Evolutionary conservation across 1,140 invertebrate genomes (phyloP).

Genomic region (Listronotus bonariensis): DNA sequence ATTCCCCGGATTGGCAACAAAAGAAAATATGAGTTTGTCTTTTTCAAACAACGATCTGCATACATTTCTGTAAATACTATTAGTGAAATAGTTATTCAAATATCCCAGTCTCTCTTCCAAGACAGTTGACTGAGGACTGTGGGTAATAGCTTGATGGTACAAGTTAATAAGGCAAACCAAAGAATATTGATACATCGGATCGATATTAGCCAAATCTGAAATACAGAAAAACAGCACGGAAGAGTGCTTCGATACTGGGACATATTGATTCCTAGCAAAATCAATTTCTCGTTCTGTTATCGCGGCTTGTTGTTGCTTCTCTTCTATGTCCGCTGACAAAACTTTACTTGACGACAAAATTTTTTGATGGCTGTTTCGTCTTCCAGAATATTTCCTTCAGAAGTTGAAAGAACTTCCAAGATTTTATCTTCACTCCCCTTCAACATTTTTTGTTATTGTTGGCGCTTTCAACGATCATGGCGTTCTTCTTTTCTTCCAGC

Average conservation of each 20-base stretch:
- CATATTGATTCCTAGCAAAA: constrained; percentile 78
- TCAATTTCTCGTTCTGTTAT: constrained; percentile 81
- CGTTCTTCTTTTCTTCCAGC: constrained; percentile 92
- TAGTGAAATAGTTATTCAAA: constrained; percentile 84
- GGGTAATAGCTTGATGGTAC: constrained; percentile 74
- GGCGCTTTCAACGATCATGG: constrained; percentile 87
- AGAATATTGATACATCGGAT: constrained; percentile 96
- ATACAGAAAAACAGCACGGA: constrained; percentile 93
- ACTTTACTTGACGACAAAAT: constrained; percentile 90
- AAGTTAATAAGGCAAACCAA: constrained; percentile 90
- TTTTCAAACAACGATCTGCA: constrained; percentile 92
- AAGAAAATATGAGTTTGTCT: constrained; percentile 91
- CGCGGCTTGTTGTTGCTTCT: constrained; percentile 81
- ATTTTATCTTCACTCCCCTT: constrained; percentile 97
- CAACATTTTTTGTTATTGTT: constrained; percentile 81
- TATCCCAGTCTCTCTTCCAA: constrained; percentile 68
- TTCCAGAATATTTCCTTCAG: constrained; percentile 93
- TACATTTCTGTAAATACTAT: constrained; percentile 86
- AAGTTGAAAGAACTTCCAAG: constrained; percentile 80
- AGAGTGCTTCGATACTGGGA: constrained; percentile 85
- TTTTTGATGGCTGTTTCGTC: constrained; percentile 95
- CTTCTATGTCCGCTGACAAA: constrained; percentile 83
- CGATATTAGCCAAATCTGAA: constrained; percentile 84
- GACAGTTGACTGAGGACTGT: constrained; percentile 71
- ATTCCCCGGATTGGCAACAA: constrained; percentile 83